Percentiles rank a stretch among this genome's conserved stretches.
phyloP scores from a whole-genome alignment of 2,797 vertebrate species.

The Gila robusta region DNA sequence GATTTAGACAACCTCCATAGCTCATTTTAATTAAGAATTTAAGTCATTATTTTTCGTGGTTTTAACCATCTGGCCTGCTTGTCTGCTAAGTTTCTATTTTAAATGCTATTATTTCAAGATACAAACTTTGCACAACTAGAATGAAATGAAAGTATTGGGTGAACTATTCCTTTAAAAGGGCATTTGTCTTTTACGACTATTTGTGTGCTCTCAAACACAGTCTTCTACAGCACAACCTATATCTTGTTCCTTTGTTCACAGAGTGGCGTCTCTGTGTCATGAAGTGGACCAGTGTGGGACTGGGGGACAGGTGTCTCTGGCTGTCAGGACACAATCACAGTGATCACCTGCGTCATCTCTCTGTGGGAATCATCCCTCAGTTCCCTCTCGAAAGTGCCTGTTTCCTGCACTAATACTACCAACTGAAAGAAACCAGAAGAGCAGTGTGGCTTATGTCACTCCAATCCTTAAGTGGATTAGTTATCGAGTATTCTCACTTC shows the following conservation, averaged over 20 bases:
- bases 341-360: conserved; percentile 72
- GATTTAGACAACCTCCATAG: not conserved
- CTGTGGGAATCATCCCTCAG: conserved; percentile 64
- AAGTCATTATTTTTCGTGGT: not conserved
- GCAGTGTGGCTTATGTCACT: conserved; percentile 27
- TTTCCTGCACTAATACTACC: conserved; percentile 60
- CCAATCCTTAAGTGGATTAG: conserved; percentile 9
- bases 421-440: conserved; percentile 57
- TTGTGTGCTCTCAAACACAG: not conserved
- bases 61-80: not conserved
- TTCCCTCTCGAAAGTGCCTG: conserved; percentile 67
- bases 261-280: conserved; percentile 71
- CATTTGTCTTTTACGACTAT: not conserved
- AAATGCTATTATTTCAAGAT: not conserved
- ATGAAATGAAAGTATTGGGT: not conserved
- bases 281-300: conserved; percentile 50
- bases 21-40: not conserved
- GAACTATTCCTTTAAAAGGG: not conserved
- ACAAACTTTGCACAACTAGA: not conserved
- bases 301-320: conserved; percentile 50
- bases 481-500: not conserved
- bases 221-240: conserved; percentile 18
- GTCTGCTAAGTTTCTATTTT: not conserved
- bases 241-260: conserved; percentile 65
- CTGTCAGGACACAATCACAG: conserved; percentile 35